A percentile compares a stretch with the other conserved stretches of the same genome.
Evolutionary conservation across 2,797 vertebrate genomes (phyloP).

Genomic region (Cercopithecus hamlyni): DNA sequence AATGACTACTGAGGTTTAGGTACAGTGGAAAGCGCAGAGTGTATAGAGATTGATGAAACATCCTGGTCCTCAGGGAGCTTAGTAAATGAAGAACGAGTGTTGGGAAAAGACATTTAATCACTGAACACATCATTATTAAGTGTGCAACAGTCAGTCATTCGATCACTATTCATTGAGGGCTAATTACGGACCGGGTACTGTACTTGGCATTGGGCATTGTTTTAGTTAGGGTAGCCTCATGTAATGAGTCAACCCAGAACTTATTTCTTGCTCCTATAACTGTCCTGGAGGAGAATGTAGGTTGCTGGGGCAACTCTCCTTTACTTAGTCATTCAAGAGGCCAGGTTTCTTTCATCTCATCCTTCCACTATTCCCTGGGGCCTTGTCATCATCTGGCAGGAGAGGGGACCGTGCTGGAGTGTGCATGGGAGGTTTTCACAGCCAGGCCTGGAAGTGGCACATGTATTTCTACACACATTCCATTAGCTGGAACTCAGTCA

Average conservation of each 20-base stretch:
- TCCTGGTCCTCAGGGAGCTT: neutral
- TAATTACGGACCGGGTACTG: neutral
- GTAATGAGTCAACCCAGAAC: constrained; percentile 4
- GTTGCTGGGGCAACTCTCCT: constrained; percentile 13
- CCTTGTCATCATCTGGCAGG: neutral
- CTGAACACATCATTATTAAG: neutral
- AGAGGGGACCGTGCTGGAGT: neutral
- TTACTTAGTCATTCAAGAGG: neutral
- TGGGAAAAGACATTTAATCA: neutral
- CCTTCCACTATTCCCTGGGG: neutral
- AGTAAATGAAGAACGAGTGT: neutral
- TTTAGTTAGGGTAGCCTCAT: neutral
- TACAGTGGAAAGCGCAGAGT: neutral
- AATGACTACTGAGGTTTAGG: neutral
- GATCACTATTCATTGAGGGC: neutral
- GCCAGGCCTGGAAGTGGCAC: neutral
- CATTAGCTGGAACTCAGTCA: neutral
- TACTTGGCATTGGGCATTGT: neutral
- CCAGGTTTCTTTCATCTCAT: constrained; percentile 19
- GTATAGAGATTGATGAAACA: neutral
- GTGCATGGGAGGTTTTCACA: neutral
- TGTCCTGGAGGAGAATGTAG: neutral
- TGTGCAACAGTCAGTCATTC: neutral
- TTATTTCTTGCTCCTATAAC: constrained; percentile 20
- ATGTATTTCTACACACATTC: neutral